Base-by-base conservation (phyloP, 2,888 invertebrate species). In the Bellardia bayeri region DNA sequence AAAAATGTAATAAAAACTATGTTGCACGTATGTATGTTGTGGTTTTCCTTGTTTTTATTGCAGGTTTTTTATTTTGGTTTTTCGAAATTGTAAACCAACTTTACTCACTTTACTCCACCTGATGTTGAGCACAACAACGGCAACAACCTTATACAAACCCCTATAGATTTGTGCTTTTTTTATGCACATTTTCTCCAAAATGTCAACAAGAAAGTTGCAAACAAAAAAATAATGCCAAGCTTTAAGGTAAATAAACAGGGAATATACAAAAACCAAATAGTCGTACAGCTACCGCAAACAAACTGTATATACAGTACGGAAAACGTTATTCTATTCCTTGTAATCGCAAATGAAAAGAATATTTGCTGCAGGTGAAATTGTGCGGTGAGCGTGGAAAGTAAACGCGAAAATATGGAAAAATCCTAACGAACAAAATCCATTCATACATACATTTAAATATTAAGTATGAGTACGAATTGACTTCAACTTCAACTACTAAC, bases 121-220 rank as follows among this genome's bases (percentile, higher is more conserved):
- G 74, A 72, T 82, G 76, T 42, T 78, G 81, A 23, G 23, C 23
- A 76, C 75, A 71, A 72, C 58, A 64, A 54, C 13, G 7, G 9
- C 30, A 56, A 9, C 37, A 49, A 58, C 58, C 30, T 69, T 58
- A 16, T 61, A 45, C 72, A 82, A 78, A 81, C 72, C 82, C 85
- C 66, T 68, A 45, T 37, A 63, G 68, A 71, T 63, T 82, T 74
- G 54, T 40, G 68, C 56, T 63, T 82, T 74, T 61, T 40, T 42
- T 42, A 11, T 33, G 13, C 13, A 13, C 56, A 37, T 45, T 74
- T 68, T 64, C 23, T 23, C 13, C 13, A 23, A 54, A 71, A 85
- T 80, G 68, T 75, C 85, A 85, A 85, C 75, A 79, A 68, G 54
- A 86, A 75, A 68, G n/a, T 69, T 40, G 66, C 45, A 45, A 13